Base-by-base conservation (phyloP, 2,797 vertebrate genomes). In the Botia almorhae region DNA sequence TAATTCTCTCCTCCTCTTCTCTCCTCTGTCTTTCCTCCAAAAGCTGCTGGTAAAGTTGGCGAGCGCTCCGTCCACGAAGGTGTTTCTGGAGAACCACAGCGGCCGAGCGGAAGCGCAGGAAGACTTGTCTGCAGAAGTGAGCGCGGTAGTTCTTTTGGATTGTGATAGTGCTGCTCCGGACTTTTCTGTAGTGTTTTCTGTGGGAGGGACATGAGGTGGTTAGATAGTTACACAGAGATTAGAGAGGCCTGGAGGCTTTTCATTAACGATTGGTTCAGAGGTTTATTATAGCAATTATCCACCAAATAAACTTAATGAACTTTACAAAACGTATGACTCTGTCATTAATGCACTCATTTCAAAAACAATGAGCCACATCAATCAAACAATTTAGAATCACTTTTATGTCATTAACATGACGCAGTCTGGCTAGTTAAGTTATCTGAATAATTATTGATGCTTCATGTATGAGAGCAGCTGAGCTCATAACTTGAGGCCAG, bases 81-180 rank as follows among this genome's bases (percentile, higher is more conserved):
- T 97, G 94, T 80, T 95, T 98, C 93, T 98, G 96, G 75, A 97
- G 92, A 79, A 95, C 69, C 81, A 97, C 5, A 0, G 94, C 85
- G 0, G 96, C 93, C 0, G 87, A 75, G 75, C 95, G 96, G 83
- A 96, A 88, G 0, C 89, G 92, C 82, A 94, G 90, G 89, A 95
- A 95, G 53, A 81, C 78, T 2, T 92, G 92, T 81, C 94, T 93
- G 94, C 96, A 96, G 89, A 94, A 96, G 88, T 95, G 91, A 0
- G 96, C 95, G 0, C 96, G 94, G 87, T 96, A 97, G 90, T 96
- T 96, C 92, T 96, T 97, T 90, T 98, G 96, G 89, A 98, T 96
- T 85, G 91, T 92, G 89, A 97, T 81, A 4, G 92, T 90, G 89
- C 95, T 96, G 91, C 90, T 90, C 84, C 93, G 88, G 81, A 94